A percentile compares a stretch with the other conserved stretches of the same genome.
Conservation (phyloP, 2,888 invertebrate genomes). For the Lucinisca nassula region DNA sequence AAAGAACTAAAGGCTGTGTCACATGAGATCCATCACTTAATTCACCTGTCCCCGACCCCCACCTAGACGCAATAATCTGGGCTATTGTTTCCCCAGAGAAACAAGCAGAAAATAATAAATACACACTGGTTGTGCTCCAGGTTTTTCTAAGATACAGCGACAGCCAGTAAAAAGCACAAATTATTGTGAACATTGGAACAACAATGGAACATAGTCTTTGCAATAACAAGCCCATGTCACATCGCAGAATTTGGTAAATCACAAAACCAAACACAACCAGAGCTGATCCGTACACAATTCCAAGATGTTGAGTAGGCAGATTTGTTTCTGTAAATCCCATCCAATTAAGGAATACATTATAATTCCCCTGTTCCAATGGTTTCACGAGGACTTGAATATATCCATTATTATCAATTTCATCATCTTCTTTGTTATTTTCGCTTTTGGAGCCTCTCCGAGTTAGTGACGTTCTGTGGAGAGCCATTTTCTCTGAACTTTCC, state of each 20-base stretch:
- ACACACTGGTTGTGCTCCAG: slow-evolving; percentile 87
- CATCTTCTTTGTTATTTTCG: slow-evolving; percentile 83
- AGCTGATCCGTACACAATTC: slow-evolving; percentile 79
- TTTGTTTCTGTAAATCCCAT: slow-evolving; percentile 80
- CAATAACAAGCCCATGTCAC: slow-evolving; percentile 84
- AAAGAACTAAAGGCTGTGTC: slow-evolving; percentile 82
- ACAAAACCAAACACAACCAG: slow-evolving; percentile 76
- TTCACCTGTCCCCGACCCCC: slow-evolving; percentile 3
- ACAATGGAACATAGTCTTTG: slow-evolving; percentile 83
- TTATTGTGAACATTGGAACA: slow-evolving; percentile 86
- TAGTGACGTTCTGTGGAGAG: slow-evolving; percentile 80
- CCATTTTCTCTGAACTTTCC: slow-evolving; percentile 72
- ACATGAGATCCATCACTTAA: slow-evolving; percentile 60
- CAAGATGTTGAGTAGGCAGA: slow-evolving; percentile 80
- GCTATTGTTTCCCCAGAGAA: slow-evolving; percentile 86
- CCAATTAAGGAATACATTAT: slow-evolving; percentile 82
- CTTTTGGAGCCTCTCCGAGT: slow-evolving; percentile 83
- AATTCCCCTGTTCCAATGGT: slow-evolving; percentile 85
- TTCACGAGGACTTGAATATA: slow-evolving; percentile 90
- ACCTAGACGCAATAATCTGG: slow-evolving; percentile 73
- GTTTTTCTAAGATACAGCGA: slow-evolving; percentile 85
- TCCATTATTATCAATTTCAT: slow-evolving; percentile 92
- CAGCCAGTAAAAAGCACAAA: slow-evolving; percentile 86
- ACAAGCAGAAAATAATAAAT: slow-evolving; percentile 86
- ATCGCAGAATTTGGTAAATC: slow-evolving; percentile 81